Base-by-base conservation (phyloP, 2,888 invertebrate genomes). In the Acronicta aceris region DNA sequence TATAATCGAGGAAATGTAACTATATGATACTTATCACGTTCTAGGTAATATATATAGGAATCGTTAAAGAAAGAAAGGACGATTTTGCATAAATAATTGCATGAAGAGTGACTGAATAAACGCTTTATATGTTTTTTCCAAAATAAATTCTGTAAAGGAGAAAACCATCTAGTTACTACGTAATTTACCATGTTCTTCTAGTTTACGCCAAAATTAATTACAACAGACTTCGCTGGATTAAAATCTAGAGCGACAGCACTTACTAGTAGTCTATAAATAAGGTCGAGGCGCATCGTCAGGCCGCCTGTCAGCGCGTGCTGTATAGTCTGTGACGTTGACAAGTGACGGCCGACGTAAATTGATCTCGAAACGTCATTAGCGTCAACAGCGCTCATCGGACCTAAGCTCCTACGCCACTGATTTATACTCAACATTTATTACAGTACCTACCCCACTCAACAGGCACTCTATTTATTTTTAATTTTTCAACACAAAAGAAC, bases 361-460 rank as follows among this genome's bases (percentile, higher is more conserved):
- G 73, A 79, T 61, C 72, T 67, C 49, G 48, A 67, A 71, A 70
- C 73, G 67, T 79, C 75, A 79, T 81, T 78, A 78, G 47, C 64
- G 70, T 76, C 33, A 33, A 30, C 66, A 65, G 57, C 40, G 46
- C 40, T 57, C 59, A 58, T 63, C 64, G 46, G 54, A 46, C 43
- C 57, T 59, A 46, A 63, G 58, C 69, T 53, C 16, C 40, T 46
- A 45, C 51, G 33, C 43, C 47, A 42, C 62, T 76, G 69, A 76
- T 73, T 73, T 61, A 76, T 73, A 51, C 30, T 33, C 13, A 41
- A 59, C 66, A 70, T 65, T 65, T 61, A 59, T 65, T 59, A 67
- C 17, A 30, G 43, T 16, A 41, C n/a, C 45, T 16, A 41, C n/a
- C 45, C 50, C 27, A 45, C 38, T 59, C 16, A 25, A 41, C 42